These are phyloP conservation scores for Meteorus sp. DNA, from an alignment of 1,140 invertebrate genomes.

Conservation along the genomic window DNA sequence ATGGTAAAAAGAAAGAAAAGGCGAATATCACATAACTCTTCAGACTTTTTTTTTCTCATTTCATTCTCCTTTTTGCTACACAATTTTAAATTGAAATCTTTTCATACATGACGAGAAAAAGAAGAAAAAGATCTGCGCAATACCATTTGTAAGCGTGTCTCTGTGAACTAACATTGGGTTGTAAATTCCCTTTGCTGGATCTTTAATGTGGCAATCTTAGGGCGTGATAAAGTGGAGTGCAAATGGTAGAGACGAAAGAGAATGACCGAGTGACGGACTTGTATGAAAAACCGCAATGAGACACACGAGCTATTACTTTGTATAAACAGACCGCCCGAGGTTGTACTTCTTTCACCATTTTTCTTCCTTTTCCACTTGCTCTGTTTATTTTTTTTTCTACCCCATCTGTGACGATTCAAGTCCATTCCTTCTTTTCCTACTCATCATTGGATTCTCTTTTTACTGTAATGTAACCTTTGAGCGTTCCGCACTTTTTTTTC, in stretches of 20 bases:
- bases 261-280: conserved; percentile 45
- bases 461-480: conserved; percentile 8
- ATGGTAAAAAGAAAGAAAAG: too few relatives aligned
- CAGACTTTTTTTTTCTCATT: too few relatives aligned
- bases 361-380: background rate
- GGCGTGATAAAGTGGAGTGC: conserved; percentile 57
- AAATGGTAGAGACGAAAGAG: conserved; percentile 55
- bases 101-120: too few relatives aligned
- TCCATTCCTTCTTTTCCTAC: conserved; percentile 8
- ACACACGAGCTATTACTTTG: conserved; percentile 50
- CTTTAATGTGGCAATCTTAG: conserved; percentile 59
- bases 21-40: too few relatives aligned
- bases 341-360: background rate
- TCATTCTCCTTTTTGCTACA: too few relatives aligned
- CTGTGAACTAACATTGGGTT: conserved; percentile 9
- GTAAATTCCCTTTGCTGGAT: conserved; percentile 59
- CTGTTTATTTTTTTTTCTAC: background rate
- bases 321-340: conserved; percentile 45
- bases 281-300: conserved; percentile 22
- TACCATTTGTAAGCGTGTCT: background rate
- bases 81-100: too few relatives aligned
- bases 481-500: background rate
- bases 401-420: conserved; percentile 12
- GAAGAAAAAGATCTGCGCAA: too few relatives aligned
- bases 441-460: conserved; percentile 6